Conservation (phyloP, 2,888 invertebrate genomes). For the Pediacus dermestoides region DNA sequence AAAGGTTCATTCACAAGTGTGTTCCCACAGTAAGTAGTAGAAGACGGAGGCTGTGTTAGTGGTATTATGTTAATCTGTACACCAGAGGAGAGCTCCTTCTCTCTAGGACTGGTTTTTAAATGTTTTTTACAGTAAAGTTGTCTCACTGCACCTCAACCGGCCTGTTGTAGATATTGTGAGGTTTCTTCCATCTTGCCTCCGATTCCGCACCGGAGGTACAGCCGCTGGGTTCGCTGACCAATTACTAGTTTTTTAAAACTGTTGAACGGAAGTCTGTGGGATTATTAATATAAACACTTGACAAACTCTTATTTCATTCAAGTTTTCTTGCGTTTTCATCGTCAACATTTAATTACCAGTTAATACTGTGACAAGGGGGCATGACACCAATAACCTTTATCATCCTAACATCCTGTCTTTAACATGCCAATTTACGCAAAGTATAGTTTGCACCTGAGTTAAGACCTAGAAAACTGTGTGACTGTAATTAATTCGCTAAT, state of each 20-base stretch:
- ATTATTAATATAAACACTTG: slow-evolving; percentile 24
- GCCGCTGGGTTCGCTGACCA: slow-evolving; percentile 32
- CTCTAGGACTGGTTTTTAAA: slow-evolving; percentile 35
- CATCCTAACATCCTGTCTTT: no score
- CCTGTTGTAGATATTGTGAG: neutral
- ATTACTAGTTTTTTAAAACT: slow-evolving; percentile 29
- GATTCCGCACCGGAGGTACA: slow-evolving; percentile 14
- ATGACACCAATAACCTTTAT: no score
- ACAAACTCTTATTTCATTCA: slow-evolving; percentile 20
- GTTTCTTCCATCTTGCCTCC: slow-evolving; percentile 7
- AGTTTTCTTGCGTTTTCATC: slow-evolving; percentile 16
- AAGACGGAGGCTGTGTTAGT: slow-evolving; percentile 4
- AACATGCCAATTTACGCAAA: no score
- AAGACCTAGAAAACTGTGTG: no score
- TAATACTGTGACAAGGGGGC: slow-evolving; percentile 1
- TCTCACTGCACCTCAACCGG: slow-evolving; percentile 20
- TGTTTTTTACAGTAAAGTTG: slow-evolving; percentile 25
- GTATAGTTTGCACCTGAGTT: no score
- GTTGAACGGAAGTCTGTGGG: no score
- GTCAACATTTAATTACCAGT: slow-evolving; percentile 2
- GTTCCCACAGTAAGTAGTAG: slow-evolving; percentile 40
- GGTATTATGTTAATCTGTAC: slow-evolving; percentile 1
- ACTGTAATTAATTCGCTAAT: no score
- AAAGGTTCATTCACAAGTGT: slow-evolving; percentile 46
- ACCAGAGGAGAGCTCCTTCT: slow-evolving; percentile 14